Evolutionary conservation across 2,113 vertebrate genomes (phyloP).

Genomic region (Pyrgilauda ruficollis): DNA sequence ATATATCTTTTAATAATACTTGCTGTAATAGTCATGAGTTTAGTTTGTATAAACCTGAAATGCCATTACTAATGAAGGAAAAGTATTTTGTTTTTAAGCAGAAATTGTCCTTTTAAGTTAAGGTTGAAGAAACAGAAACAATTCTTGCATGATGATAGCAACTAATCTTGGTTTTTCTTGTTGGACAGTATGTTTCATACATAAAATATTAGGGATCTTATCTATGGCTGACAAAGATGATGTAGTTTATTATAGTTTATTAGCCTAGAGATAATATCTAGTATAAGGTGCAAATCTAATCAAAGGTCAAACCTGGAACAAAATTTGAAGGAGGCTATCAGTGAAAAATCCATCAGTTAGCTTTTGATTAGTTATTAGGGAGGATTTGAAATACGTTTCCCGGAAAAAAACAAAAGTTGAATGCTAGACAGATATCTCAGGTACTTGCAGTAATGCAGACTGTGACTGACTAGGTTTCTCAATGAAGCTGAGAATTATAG

Average conservation of each 20-base stretch:
- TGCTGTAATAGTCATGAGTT: not conserved
- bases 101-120: not conserved
- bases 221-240: not conserved
- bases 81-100: constrained; percentile 10
- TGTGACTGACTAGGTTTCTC: not conserved
- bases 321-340: not conserved
- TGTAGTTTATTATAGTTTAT: not conserved
- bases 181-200: not conserved
- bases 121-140: not conserved
- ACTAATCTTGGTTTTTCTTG: not conserved
- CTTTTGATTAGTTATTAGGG: not conserved
- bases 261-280: not conserved
- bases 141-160: not conserved
- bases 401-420: not conserved
- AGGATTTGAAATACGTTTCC: not conserved
- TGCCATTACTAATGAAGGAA: constrained; percentile 26
- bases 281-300: not conserved
- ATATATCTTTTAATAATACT: constrained; percentile 34
- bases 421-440: not conserved
- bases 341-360: not conserved
- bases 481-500: not conserved
- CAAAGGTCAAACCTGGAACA: not conserved
- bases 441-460: not conserved
- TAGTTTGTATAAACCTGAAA: constrained; percentile 8
- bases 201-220: not conserved